phyloP scores from a whole-genome alignment of 2,888 invertebrate species.

The Leptinotarsa juncta region DNA sequence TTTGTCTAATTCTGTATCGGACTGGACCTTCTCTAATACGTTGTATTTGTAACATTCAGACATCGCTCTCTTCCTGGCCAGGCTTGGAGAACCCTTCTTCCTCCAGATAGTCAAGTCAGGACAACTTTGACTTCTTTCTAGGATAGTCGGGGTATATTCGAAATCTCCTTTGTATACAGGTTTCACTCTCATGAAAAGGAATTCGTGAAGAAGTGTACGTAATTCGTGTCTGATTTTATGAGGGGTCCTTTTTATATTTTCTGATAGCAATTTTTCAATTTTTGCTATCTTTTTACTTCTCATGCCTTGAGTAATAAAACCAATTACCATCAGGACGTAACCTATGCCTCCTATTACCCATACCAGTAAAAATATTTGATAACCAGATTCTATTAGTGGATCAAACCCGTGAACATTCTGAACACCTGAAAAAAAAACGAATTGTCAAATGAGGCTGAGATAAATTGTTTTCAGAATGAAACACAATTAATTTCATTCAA shows the following conservation, averaged over 20 bases:
- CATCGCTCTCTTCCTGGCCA: slow-evolving; percentile 69
- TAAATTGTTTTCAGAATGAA: too few species aligned
- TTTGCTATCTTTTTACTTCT: slow-evolving; percentile 79
- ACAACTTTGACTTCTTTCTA: slow-evolving; percentile 74
- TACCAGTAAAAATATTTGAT: slow-evolving; percentile 83
- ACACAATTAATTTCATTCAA: too few species aligned
- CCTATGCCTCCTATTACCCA: slow-evolving; percentile 95
- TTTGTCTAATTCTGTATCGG: slow-evolving; percentile 73
- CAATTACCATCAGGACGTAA: slow-evolving; percentile 90
- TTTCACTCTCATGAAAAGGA: slow-evolving; percentile 84
- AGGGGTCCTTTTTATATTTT: slow-evolving; percentile 83
- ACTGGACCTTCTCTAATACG: slow-evolving; percentile 74
- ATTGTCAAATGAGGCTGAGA: background rate
- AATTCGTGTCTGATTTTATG: slow-evolving; percentile 74
- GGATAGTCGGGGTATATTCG: slow-evolving; percentile 63
- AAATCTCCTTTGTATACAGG: slow-evolving; percentile 76
- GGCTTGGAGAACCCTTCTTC: slow-evolving; percentile 66
- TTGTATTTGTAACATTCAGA: slow-evolving; percentile 69
- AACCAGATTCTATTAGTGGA: slow-evolving; percentile 74
- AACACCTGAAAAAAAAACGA: slow-evolving; percentile 52
- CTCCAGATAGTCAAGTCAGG: slow-evolving; percentile 76
- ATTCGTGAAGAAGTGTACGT: slow-evolving; percentile 68
- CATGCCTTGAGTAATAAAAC: slow-evolving; percentile 84
- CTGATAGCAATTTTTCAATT: slow-evolving; percentile 81
- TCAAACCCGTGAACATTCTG: slow-evolving; percentile 68